phyloP scores from a whole-genome alignment of 2,113 vertebrate genomes.

The Spilogale gracilis region DNA sequence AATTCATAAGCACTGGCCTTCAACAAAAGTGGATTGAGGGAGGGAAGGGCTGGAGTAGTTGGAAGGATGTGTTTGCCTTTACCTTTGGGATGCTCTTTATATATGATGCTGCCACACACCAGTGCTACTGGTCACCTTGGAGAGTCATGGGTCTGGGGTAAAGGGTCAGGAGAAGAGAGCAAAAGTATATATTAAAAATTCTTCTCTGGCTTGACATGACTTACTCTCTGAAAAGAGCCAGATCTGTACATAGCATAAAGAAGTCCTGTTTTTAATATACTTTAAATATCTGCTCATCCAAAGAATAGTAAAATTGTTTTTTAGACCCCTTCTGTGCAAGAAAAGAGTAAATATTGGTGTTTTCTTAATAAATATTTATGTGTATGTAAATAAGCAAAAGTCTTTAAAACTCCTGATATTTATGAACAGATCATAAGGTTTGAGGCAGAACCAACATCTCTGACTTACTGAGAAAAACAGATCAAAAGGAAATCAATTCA shows the following conservation, averaged over 20 bases:
- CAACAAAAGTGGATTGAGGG: neutral
- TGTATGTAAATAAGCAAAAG: conserved; percentile 46
- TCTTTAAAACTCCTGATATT: conserved; percentile 40
- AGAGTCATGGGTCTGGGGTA: neutral
- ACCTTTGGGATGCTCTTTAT: neutral
- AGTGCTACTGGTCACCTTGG: neutral
- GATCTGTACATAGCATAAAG: neutral
- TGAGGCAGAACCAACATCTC: neutral
- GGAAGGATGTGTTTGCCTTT: neutral
- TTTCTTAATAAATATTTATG: conserved; percentile 70
- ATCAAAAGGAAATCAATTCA: conserved; percentile 73
- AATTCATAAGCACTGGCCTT: neutral
- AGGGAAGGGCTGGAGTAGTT: neutral
- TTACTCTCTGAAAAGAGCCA: neutral
- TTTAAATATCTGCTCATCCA: conserved; percentile 29
- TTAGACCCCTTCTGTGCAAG: conserved; percentile 60
- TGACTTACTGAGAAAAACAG: conserved; percentile 22
- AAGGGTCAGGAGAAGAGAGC: neutral
- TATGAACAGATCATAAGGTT: conserved; percentile 56
- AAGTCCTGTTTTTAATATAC: neutral
- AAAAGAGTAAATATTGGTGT: conserved; percentile 1
- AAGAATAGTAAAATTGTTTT: conserved; percentile 69
- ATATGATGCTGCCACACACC: neutral
- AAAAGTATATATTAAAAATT: neutral
- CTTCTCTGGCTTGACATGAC: neutral